These are phyloP conservation scores for Gastracanthus pulcherrimus DNA, from an alignment of 2,888 invertebrate genomes.

Conservation along the genomic window DNA sequence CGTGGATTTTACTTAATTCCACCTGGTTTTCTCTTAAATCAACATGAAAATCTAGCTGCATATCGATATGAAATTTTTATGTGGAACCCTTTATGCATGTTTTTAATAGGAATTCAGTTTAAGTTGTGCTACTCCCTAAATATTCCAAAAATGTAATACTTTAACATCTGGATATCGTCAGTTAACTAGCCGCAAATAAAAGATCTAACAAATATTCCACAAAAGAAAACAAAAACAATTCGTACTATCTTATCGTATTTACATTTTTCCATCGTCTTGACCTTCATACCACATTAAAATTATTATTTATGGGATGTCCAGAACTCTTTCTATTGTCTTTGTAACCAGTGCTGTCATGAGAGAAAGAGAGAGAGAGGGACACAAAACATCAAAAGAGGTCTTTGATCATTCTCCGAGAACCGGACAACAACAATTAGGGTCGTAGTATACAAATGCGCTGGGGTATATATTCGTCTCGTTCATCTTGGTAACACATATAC, in stretches of 20 bases:
- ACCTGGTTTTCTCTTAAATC: too few species aligned
- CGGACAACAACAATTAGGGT: slow-evolving; percentile 28
- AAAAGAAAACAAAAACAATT: not conserved
- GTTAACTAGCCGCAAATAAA: too few species aligned
- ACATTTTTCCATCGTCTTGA: not conserved
- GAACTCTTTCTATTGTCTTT: not conserved
- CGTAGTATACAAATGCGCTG: not conserved
- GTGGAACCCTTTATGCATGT: too few species aligned
- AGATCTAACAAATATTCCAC: too few species aligned
- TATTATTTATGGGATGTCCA: not conserved
- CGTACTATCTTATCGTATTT: not conserved
- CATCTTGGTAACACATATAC: not conserved
- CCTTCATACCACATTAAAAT: not conserved
- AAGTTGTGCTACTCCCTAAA: too few species aligned
- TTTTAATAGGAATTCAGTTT: too few species aligned
- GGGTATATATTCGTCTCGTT: not conserved
- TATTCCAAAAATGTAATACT: too few species aligned
- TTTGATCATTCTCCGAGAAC: not conserved
- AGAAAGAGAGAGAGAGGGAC: not conserved
- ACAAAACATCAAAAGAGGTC: not conserved
- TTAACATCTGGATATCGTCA: too few species aligned
- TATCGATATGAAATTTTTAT: too few species aligned
- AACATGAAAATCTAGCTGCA: too few species aligned
- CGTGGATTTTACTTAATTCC: too few species aligned
- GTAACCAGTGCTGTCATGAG: too few species aligned